A percentile compares a stretch with the other conserved stretches of the same genome.
phyloP scores from a whole-genome alignment of 1,140 invertebrate species.

The Laodelphax striatellus region DNA sequence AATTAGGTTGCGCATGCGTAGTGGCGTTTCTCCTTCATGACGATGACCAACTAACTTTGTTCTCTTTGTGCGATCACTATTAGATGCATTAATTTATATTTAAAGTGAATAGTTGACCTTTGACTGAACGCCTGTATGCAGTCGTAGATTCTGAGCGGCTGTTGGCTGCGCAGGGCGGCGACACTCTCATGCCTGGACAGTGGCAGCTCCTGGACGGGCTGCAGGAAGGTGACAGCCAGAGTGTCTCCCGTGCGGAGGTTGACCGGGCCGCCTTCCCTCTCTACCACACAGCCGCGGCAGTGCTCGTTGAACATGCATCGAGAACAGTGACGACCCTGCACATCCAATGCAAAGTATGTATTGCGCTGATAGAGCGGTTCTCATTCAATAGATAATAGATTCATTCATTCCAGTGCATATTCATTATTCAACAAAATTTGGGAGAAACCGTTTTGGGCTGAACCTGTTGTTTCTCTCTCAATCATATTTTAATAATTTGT shows the following conservation, averaged over 20 bases:
- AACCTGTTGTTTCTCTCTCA: too few relatives aligned
- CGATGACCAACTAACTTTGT: too few relatives aligned
- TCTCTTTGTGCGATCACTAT: too few relatives aligned
- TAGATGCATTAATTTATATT: too few relatives aligned
- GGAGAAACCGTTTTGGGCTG: too few relatives aligned
- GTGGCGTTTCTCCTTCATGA: too few relatives aligned
- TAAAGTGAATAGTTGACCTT: too few relatives aligned
- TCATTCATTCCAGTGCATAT: background rate
- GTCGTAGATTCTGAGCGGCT: conserved; percentile 48
- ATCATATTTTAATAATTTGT: too few relatives aligned
- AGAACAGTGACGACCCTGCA: conserved; percentile 48
- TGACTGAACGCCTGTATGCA: conserved; percentile 58
- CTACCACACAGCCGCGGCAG: conserved; percentile 49
- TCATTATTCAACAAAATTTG: too few relatives aligned
- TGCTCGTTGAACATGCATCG: conserved; percentile 45
- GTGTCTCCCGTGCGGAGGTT: conserved; percentile 43
- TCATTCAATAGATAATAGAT: conserved; percentile 7
- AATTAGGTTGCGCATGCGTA: too few relatives aligned
- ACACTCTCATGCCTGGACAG: conserved; percentile 32
- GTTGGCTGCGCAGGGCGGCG: conserved; percentile 33
- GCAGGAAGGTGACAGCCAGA: conserved; percentile 41
- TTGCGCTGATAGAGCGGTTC: background rate
- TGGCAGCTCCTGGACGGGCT: conserved; percentile 18
- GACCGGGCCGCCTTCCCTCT: conserved; percentile 36
- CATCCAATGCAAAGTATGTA: conserved; percentile 5